Conservation (phyloP, 2,888 invertebrate genomes). For the Busseola fusca region DNA sequence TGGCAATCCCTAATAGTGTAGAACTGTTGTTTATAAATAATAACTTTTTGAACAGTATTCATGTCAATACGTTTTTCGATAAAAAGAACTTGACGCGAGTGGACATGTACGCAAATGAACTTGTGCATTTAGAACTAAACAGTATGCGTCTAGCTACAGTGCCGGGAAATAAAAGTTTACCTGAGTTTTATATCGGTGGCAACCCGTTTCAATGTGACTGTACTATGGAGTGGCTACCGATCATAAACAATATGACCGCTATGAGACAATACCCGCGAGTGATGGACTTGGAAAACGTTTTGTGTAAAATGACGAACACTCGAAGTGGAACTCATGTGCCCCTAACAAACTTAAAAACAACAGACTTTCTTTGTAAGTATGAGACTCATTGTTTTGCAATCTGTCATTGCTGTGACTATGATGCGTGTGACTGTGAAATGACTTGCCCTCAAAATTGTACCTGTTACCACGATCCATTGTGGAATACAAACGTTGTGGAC, state of each 20-base stretch:
- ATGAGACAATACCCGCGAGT: constrained; percentile 95
- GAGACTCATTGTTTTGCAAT: constrained; percentile 97
- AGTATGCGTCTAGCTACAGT: constrained; percentile 94
- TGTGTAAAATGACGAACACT: constrained; percentile 96
- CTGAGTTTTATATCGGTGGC: constrained; percentile 96
- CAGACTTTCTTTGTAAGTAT: constrained; percentile 97
- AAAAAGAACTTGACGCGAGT: constrained; percentile 95
- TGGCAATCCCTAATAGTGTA: constrained; percentile 96
- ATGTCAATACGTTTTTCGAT: constrained; percentile 95
- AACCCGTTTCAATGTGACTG: constrained; percentile 98
- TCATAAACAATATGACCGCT: constrained; percentile 95
- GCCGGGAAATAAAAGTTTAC: constrained; percentile 92
- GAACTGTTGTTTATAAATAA: constrained; percentile 96
- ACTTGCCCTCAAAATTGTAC: constrained; percentile 97
- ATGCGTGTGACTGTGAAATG: constrained; percentile 99
- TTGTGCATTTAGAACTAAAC: constrained; percentile 94
- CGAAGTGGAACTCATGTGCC: constrained; percentile 94
- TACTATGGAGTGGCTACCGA: constrained; percentile 98
- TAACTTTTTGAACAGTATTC: constrained; percentile 94
- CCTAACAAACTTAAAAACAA: constrained; percentile 92
- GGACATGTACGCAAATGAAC: constrained; percentile 96
- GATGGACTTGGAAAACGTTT: constrained; percentile 96
- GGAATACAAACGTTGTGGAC: constrained; percentile 97
- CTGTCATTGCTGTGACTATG: constrained; percentile 98
- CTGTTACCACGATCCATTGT: constrained; percentile 97